These are phyloP conservation scores for Agelas oroides DNA, from an alignment of 37 sponge, comb jelly and placozoan genomes.

Conservation along the genomic window DNA sequence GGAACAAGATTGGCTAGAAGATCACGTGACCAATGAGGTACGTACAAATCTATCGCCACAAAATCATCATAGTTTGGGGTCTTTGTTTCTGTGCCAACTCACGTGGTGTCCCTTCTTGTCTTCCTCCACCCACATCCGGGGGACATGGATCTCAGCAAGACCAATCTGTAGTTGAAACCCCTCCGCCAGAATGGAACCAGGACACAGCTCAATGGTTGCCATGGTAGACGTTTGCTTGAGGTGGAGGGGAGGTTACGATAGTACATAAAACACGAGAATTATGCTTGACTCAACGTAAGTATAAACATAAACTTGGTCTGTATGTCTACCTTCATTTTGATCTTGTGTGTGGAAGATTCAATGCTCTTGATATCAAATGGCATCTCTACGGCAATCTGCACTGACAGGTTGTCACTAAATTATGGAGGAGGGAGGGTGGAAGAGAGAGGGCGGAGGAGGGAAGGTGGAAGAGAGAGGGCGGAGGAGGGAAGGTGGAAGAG, in stretches of 20 bases:
- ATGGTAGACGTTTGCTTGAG: constrained; percentile 93
- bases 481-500: constrained; percentile 3
- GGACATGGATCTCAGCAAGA: constrained; percentile 96
- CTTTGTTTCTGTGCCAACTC: no score
- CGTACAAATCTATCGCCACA: no score
- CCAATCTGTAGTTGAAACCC: constrained; percentile 90
- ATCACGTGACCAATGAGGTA: no score
- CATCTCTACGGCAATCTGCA: constrained; percentile 91
- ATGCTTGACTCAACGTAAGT: no score
- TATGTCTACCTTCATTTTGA: constrained; percentile 82
- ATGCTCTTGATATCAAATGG: constrained; percentile 92
- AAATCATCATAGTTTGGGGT: no score
- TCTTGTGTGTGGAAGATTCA: constrained; percentile 86
- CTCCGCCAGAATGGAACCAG: constrained; percentile 61
- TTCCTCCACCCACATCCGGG: constrained; percentile 99
- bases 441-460: constrained; percentile 1
- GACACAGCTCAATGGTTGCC: constrained; percentile 86
- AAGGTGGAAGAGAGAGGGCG: neutral
- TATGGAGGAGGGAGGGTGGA: neutral
- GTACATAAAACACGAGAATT: no score
- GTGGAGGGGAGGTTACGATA: neutral
- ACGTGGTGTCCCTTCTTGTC: constrained; percentile 73
- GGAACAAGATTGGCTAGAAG: no score
- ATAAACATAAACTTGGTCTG: no score
- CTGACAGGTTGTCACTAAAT: constrained; percentile 45